A percentile compares a stretch with the other conserved stretches of the same genome.
These are phyloP conservation scores for Sarcophaga subvicina DNA, from an alignment of 2,888 invertebrate species.

Conservation along the genomic window DNA sequence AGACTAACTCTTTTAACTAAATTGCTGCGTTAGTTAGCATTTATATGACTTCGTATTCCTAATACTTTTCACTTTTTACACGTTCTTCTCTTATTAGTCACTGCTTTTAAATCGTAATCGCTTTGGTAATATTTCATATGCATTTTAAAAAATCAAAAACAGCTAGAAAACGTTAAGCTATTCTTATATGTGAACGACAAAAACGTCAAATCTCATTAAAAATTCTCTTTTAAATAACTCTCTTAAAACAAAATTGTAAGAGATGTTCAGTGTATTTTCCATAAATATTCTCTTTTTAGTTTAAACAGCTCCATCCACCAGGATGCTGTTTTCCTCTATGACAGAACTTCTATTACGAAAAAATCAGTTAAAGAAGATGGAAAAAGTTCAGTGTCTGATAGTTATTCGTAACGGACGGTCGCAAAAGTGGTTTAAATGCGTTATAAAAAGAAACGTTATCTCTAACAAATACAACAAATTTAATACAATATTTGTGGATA, in stretches of 20 bases:
- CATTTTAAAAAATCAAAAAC: no score
- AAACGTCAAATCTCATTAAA: no score
- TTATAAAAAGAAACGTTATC: slow-evolving; percentile 17
- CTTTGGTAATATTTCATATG: no score
- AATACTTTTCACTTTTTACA: no score
- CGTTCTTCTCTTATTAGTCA: no score
- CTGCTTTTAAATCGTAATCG: no score
- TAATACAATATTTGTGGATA: neutral
- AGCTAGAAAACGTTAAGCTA: no score
- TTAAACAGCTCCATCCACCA: neutral
- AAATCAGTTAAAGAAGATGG: neutral
- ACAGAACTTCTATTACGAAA: slow-evolving; percentile 2
- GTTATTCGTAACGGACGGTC: slow-evolving; percentile 49
- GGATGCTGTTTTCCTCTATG: slow-evolving; percentile 18
- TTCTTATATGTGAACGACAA: no score
- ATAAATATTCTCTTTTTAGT: neutral
- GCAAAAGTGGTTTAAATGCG: slow-evolving; percentile 8
- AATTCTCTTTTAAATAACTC: no score
- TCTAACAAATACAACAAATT: neutral
- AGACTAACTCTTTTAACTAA: no score
- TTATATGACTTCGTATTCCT: no score
- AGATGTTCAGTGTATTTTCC: slow-evolving; percentile 1
- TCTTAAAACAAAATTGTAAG: neutral
- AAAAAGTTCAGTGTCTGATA: slow-evolving; percentile 48
- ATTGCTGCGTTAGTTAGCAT: no score